phyloP scores from a whole-genome alignment of 2,888 invertebrate species.

The Autographa pulchrina region DNA sequence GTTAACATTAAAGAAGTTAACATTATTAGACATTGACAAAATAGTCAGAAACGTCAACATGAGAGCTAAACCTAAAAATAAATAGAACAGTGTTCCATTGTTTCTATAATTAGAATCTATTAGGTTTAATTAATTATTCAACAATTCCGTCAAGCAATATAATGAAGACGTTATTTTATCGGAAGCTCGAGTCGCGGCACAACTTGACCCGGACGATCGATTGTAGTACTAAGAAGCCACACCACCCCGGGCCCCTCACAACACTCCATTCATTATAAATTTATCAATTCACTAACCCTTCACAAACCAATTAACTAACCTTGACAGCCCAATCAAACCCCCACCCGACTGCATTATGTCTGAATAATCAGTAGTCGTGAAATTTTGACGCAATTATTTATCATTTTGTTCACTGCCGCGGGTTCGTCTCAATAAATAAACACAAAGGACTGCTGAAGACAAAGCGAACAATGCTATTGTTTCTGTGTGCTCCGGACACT shows the following conservation, averaged over 20 bases:
- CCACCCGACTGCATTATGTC: slow-evolving; percentile 56
- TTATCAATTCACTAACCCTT: slow-evolving; percentile 56
- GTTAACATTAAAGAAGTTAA: neutral
- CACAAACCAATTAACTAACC: slow-evolving; percentile 54
- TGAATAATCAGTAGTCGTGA: slow-evolving; percentile 56
- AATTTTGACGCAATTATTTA: slow-evolving; percentile 60
- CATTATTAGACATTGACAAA: neutral
- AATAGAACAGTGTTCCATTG: neutral
- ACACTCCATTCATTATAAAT: slow-evolving; percentile 52
- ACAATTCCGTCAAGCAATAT: neutral
- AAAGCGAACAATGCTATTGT: slow-evolving; percentile 72
- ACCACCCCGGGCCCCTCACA: slow-evolving; percentile 23
- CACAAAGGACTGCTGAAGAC: slow-evolving; percentile 74
- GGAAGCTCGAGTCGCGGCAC: neutral
- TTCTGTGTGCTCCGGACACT: slow-evolving; percentile 50
- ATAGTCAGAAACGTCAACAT: neutral
- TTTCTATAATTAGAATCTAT: neutral
- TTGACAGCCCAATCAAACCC: slow-evolving; percentile 56
- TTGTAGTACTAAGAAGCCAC: slow-evolving; percentile 19
- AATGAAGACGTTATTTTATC: slow-evolving; percentile 1
- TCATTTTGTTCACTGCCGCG: slow-evolving; percentile 62
- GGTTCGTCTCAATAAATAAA: slow-evolving; percentile 75
- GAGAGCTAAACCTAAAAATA: neutral
- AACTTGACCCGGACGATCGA: slow-evolving; percentile 11
- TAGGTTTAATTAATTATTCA: neutral